Percentiles rank a stretch among this genome's conserved stretches.
phyloP scores from a whole-genome alignment of 2,797 vertebrate genomes.

The Propithecus perrieri region DNA sequence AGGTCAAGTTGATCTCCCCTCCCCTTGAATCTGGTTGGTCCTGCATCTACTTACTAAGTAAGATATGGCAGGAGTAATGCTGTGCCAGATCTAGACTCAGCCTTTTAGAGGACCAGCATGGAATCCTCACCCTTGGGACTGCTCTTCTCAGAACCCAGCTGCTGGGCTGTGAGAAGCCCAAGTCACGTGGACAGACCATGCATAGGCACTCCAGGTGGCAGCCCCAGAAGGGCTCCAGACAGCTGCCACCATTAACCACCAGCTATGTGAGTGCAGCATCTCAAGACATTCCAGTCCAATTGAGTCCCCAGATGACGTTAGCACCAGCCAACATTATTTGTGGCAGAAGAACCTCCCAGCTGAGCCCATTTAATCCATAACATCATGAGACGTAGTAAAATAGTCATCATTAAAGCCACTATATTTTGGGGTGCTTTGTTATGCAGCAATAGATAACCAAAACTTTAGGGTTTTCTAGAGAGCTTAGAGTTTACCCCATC shows the following conservation, averaged over 20 bases:
- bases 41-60: background rate
- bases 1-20: background rate
- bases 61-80: fast-evolving
- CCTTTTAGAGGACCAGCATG: background rate
- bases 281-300: background rate
- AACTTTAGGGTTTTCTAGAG: background rate
- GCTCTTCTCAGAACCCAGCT: background rate
- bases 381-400: background rate
- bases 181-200: background rate
- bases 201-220: background rate
- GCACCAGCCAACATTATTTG: background rate
- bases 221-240: background rate
- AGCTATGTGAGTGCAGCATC: background rate
- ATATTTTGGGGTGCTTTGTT: background rate
- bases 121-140: background rate
- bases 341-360: background rate
- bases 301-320: background rate
- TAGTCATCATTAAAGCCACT: background rate
- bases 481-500: background rate
- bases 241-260: background rate
- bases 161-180: background rate
- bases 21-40: background rate
- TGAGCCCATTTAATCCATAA: background rate
- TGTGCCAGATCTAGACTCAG: background rate
- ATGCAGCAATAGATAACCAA: background rate